phyloP scores from a whole-genome alignment of 2,888 invertebrate species.

The Stictocephala bisonia region DNA sequence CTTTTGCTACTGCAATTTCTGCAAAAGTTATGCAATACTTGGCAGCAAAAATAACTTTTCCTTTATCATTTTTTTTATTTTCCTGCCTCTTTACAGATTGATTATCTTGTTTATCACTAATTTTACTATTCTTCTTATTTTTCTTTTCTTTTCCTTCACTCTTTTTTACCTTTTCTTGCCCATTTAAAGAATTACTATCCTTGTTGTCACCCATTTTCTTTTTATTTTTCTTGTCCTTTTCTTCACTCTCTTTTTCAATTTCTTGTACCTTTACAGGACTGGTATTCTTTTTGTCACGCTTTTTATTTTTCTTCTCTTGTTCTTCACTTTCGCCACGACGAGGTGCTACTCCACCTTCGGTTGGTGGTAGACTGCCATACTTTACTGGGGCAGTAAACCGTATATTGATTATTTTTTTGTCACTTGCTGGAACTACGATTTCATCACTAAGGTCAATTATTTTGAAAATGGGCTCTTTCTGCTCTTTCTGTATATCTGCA shows the following conservation, averaged over 20 bases:
- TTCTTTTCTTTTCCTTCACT: neutral
- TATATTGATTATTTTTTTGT: neutral
- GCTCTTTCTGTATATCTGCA: neutral
- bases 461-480: slow-evolving; percentile 20
- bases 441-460: neutral
- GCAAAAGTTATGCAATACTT: neutral
- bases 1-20: neutral
- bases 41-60: neutral
- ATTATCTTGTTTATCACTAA: no score
- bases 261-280: neutral
- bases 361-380: no score
- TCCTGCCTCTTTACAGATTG: neutral
- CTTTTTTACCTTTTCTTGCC: slow-evolving; percentile 1
- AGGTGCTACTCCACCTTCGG: no score
- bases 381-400: slow-evolving; percentile 7
- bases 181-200: neutral
- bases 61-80: neutral
- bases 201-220: neutral
- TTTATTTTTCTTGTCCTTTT: neutral
- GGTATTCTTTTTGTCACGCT: neutral
- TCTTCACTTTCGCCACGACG: no score
- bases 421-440: neutral
- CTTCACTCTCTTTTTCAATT: neutral
- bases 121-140: no score
- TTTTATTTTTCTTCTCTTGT: no score